A percentile compares a stretch with the other conserved stretches of the same genome.
These are phyloP conservation scores for Sinopyrophorus schimmeli DNA, from an alignment of 2,888 invertebrate species.

Conservation along the genomic window DNA sequence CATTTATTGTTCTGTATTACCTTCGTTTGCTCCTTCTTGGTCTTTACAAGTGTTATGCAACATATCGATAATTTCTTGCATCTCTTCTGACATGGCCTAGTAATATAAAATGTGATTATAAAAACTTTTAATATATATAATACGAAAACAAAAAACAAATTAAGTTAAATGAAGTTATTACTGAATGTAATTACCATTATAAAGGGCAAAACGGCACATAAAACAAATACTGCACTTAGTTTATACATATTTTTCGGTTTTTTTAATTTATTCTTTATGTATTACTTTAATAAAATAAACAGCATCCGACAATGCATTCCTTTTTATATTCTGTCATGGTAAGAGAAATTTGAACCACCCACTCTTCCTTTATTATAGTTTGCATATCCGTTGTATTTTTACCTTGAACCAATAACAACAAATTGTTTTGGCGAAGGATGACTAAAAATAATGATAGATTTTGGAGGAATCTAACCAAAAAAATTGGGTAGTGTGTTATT, in stretches of 20 bases:
- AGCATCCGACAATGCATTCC: no score
- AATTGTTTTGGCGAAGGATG: background rate
- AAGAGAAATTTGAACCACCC: background rate
- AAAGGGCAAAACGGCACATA: no score
- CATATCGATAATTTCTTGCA: conserved; percentile 49
- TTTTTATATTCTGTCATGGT: conserved; percentile 6
- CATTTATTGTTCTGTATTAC: conserved; percentile 36
- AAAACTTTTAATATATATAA: conserved; percentile 1
- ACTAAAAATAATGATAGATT: background rate
- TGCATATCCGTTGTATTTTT: background rate
- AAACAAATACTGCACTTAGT: no score
- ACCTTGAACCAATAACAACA: background rate
- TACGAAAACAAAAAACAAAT: background rate
- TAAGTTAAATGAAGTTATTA: no score
- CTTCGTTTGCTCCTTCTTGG: conserved; percentile 52
- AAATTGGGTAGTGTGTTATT: no score
- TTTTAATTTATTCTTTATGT: no score
- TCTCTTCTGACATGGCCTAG: conserved; percentile 44
- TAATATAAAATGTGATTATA: no score
- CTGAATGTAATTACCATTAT: no score
- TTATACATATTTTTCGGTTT: no score
- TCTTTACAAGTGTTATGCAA: conserved; percentile 51
- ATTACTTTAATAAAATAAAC: no score
- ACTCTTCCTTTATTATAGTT: conserved; percentile 6
- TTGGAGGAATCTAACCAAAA: no score